phyloP scores from a whole-genome alignment of 2,888 invertebrate species.

The Marasmarcha lunaedactyla region DNA sequence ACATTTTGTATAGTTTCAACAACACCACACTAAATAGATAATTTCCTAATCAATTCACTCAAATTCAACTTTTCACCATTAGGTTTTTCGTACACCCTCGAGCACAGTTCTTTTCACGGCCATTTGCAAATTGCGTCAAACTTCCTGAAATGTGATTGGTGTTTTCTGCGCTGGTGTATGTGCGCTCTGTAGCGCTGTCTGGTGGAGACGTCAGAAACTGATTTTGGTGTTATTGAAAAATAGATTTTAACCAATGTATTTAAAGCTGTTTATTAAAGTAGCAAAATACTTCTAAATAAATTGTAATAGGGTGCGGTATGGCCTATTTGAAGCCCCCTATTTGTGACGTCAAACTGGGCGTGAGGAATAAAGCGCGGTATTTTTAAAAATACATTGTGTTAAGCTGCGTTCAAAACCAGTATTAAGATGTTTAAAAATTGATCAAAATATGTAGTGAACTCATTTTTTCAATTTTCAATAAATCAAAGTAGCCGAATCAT shows the following conservation, averaged over 20 bases:
- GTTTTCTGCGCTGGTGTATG: slow-evolving; percentile 48
- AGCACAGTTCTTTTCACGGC: slow-evolving; percentile 67
- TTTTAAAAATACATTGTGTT: slow-evolving; percentile 28
- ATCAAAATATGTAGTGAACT: too few relatives aligned
- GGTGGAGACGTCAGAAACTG: slow-evolving; percentile 24
- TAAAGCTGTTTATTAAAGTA: slow-evolving; percentile 17
- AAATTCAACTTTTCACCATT: slow-evolving; percentile 57
- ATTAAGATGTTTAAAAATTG: too few relatives aligned
- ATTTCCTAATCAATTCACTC: slow-evolving; percentile 52
- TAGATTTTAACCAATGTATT: background rate
- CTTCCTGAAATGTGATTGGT: slow-evolving; percentile 59
- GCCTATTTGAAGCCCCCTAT: slow-evolving; percentile 54
- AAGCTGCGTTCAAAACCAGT: too few relatives aligned
- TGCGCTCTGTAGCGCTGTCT: slow-evolving; percentile 35
- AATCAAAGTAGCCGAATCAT: too few relatives aligned
- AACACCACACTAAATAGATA: slow-evolving; percentile 56
- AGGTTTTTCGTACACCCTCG: slow-evolving; percentile 59
- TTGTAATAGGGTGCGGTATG: slow-evolving; percentile 59
- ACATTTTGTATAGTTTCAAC: slow-evolving; percentile 58
- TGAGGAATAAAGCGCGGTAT: slow-evolving; percentile 43
- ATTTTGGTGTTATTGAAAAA: slow-evolving; percentile 21
- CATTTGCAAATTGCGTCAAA: slow-evolving; percentile 73
- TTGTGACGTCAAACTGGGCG: slow-evolving; percentile 71
- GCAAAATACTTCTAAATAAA: slow-evolving; percentile 6
- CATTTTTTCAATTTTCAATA: too few relatives aligned